Conservation (phyloP, 2,113 vertebrate species). For the Picathartes gymnocephalus region DNA sequence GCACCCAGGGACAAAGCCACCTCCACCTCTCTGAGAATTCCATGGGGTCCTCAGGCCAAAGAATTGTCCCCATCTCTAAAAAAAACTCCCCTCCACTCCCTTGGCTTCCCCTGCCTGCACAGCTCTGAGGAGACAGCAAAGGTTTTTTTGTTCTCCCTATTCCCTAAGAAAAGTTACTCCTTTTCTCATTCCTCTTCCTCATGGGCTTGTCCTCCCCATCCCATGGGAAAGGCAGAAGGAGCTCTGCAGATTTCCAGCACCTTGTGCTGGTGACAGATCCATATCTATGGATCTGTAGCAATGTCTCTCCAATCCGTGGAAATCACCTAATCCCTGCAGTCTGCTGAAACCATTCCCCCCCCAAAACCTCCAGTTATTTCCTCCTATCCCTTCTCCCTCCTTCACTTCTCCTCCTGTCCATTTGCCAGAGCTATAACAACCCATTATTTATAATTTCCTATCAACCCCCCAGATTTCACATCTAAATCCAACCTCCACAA, state of each 20-base stretch:
- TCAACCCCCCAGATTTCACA: not conserved
- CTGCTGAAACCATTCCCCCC: not conserved
- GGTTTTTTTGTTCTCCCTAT: no score
- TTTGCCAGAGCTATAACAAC: not conserved
- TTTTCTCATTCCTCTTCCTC: not conserved
- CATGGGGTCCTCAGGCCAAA: fast-evolving
- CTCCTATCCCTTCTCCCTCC: not conserved
- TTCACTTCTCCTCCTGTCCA: not conserved
- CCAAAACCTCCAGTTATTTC: not conserved
- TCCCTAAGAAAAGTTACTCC: no score
- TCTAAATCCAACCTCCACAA: not conserved
- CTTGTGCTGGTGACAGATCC: fast-evolving
- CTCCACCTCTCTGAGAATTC: not conserved
- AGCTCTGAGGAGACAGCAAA: not conserved
- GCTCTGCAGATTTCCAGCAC: not conserved
- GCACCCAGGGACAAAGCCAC: fast-evolving
- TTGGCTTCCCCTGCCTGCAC: not conserved
- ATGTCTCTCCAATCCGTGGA: not conserved
- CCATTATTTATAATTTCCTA: not conserved
- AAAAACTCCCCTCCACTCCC: fast-evolving
- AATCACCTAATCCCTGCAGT: not conserved
- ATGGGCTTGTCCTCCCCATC: not conserved
- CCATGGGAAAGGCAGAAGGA: not conserved
- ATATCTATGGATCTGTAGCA: not conserved
- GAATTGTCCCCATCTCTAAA: not conserved